These are phyloP conservation scores for Carassius auratus DNA, from an alignment of 2,113 vertebrate genomes.

Conservation along the genomic window DNA sequence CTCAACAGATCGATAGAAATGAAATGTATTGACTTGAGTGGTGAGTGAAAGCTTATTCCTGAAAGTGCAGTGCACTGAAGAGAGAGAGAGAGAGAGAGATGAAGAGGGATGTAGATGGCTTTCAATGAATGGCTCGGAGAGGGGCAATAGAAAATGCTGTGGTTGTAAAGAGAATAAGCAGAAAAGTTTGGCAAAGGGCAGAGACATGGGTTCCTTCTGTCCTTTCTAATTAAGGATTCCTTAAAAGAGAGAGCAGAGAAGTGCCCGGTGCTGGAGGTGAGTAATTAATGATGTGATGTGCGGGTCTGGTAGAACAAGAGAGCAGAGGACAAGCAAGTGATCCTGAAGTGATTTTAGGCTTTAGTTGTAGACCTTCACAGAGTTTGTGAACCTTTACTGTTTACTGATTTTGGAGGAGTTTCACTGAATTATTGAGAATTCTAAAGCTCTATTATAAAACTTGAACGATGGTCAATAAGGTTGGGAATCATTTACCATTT, in stretches of 20 bases:
- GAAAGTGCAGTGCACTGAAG: not conserved
- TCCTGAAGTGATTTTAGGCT: not conserved
- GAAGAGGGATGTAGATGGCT: constrained; percentile 43
- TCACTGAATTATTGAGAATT: too few species aligned
- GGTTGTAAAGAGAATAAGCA: constrained; percentile 20
- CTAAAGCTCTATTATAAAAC: too few species aligned
- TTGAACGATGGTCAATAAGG: too few species aligned
- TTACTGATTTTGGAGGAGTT: too few species aligned
- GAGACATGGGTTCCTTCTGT: constrained; percentile 1
- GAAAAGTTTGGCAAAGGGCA: constrained; percentile 12
- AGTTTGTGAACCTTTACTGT: too few species aligned
- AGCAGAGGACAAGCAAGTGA: not conserved
- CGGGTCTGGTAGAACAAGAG: not conserved
- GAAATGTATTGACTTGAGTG: constrained; percentile 19
- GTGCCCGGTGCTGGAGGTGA: constrained; percentile 10
- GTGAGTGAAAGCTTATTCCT: constrained; percentile 28
- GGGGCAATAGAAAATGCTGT: not conserved
- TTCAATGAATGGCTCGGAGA: not conserved
- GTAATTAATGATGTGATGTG: constrained; percentile 9
- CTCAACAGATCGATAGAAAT: constrained; percentile 33
- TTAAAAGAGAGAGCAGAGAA: constrained; percentile 1
- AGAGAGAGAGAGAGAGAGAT: constrained; percentile 25
- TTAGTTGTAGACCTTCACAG: not conserved
- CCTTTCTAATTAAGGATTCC: constrained; percentile 30
- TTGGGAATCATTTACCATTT: too few species aligned